Conservation (phyloP, 2,797 vertebrate genomes). For the Sternarchorhynchus goeldii region DNA sequence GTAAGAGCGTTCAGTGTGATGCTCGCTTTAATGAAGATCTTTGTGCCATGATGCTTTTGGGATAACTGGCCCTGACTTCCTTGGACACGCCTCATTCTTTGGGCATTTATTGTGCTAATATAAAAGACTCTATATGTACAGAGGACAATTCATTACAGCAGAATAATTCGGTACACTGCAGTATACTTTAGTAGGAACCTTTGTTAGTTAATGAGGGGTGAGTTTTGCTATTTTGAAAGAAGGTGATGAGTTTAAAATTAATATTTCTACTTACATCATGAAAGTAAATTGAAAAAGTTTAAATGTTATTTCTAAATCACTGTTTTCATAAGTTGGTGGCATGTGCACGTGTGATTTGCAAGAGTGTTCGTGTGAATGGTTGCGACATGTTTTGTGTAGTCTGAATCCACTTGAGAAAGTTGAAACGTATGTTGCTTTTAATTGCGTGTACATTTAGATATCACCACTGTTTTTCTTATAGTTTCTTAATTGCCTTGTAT, state of each 20-base stretch:
- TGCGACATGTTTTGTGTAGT: conserved; percentile 15
- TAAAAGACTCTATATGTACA: neutral
- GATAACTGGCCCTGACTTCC: no score
- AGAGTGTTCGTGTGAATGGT: conserved; percentile 23
- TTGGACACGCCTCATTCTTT: no score
- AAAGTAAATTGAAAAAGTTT: neutral
- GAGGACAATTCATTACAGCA: neutral
- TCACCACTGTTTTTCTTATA: conserved; percentile 21
- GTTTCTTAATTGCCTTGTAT: conserved; percentile 19
- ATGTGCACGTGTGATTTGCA: conserved; percentile 11
- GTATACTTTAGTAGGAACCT: no score
- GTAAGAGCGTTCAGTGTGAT: no score
- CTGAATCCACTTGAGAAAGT: conserved; percentile 14
- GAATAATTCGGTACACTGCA: no score
- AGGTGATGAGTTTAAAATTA: neutral
- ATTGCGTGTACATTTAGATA: conserved; percentile 14
- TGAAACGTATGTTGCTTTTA: conserved; percentile 28
- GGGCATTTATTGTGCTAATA: neutral
- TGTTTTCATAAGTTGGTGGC: conserved; percentile 14
- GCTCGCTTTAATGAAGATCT: no score
- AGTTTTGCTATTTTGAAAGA: neutral
- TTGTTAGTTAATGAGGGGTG: neutral
- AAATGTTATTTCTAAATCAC: neutral
- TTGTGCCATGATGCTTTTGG: no score
- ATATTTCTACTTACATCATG: neutral